Conservation (phyloP, 2,113 vertebrate genomes). For the Lota lota region DNA sequence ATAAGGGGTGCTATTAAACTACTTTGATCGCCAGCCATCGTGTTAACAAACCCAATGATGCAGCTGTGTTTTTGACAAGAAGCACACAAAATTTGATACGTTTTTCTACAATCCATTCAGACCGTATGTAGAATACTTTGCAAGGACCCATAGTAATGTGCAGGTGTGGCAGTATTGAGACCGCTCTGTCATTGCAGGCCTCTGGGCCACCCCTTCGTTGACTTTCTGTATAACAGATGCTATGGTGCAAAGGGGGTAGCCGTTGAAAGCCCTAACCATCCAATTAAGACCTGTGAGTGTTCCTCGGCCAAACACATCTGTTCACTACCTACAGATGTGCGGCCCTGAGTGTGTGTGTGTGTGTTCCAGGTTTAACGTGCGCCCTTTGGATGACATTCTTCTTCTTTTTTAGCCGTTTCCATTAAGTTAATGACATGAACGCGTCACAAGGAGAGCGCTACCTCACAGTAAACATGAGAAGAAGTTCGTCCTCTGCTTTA, state of each 20-base stretch:
- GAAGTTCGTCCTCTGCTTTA: slow-evolving; percentile 80
- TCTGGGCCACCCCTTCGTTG: too few species aligned
- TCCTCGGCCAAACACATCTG: slow-evolving; percentile 60
- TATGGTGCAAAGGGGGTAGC: background rate
- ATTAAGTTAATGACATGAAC: slow-evolving; percentile 74
- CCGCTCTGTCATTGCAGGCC: too few species aligned
- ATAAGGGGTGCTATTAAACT: background rate
- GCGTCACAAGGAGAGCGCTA: slow-evolving; percentile 72
- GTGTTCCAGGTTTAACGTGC: slow-evolving; percentile 63
- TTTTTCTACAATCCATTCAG: too few species aligned
- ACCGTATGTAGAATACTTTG: too few species aligned
- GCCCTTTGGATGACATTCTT: slow-evolving; percentile 78
- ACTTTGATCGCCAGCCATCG: too few species aligned
- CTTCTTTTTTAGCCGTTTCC: slow-evolving; percentile 80
- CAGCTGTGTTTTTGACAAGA: too few species aligned
- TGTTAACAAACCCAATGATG: too few species aligned
- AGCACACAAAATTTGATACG: too few species aligned
- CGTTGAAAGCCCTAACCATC: slow-evolving; percentile 5
- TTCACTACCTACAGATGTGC: slow-evolving; percentile 82
- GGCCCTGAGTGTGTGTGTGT: slow-evolving; percentile 31
- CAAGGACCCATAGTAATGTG: too few species aligned
- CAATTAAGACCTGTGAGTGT: slow-evolving; percentile 26
- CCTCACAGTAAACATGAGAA: slow-evolving; percentile 83
- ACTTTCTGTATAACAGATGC: background rate
- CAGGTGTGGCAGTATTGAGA: too few species aligned